Base-by-base conservation (phyloP, 1,140 invertebrate species). In the Drusus annulatus region DNA sequence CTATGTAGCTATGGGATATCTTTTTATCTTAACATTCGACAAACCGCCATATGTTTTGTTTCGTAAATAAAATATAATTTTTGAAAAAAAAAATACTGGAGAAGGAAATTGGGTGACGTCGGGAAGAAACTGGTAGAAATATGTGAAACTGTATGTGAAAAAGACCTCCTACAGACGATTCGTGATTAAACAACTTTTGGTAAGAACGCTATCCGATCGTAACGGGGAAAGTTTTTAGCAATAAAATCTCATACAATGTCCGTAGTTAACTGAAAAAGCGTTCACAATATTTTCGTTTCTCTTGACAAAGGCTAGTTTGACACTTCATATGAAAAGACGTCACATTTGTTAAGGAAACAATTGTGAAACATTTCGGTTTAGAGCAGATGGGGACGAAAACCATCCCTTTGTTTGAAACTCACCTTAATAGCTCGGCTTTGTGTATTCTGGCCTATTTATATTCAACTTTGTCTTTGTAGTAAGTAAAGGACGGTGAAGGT, bases 261-360 rank as follows among this genome's bases (percentile, higher is more conserved):
- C 36, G 36, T 2, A 13, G 36, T 21, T 23, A 17, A 21, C 15
- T 23, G 7, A 60, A 19, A 25, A 63, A 21, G 23, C 62, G 25
- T 16, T 25, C 10, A 23, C 19, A 28, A 65, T 13, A 45, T 50
- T 25, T 69, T 69, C 31, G 17, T 54, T 74, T 23, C 16, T 56
- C 7, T 5, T 17, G 25, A 75, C 52, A 75, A 75, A 17, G 73
- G 73, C 8, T n/a, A 75, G n/a, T 60, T 52, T 58, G 56, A 54
- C 23, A 50, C 52, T 36, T 58, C 16, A 58, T 52, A 36, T 65
- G 75, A 28, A 77, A 65, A 19, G 54, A 63, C 21, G 60, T 77
- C 58, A 77, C 58, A 65, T 77, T 77, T 77, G 65, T 77, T 17
- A n/a, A 19, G 17, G 31, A 77, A 77, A 77, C 76, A 62, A 77